These are phyloP conservation scores for Actinia tenebrosa DNA, from an alignment of 64 coral and sea anemone genomes.

Conservation along the genomic window DNA sequence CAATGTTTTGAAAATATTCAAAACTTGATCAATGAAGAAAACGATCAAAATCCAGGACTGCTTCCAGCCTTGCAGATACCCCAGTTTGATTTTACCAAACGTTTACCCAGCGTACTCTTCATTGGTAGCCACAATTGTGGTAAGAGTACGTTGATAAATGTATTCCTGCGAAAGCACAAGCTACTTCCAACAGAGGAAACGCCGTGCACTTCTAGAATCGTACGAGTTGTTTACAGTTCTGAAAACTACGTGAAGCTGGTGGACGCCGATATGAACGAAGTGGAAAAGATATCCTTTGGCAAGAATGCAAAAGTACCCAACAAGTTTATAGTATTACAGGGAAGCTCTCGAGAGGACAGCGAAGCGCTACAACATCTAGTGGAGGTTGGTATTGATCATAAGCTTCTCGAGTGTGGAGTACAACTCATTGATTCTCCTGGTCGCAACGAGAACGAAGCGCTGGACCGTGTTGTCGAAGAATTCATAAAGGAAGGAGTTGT, in stretches of 20 bases:
- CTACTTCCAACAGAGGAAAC: conserved; percentile 26
- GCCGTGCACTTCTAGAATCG: conserved; percentile 49
- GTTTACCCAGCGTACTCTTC: background rate
- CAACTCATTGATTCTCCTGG: conserved; percentile 55
- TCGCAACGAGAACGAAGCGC: conserved; percentile 17
- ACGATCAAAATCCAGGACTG: conserved; percentile 3
- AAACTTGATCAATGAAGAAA: background rate
- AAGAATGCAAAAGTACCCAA: background rate
- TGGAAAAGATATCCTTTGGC: background rate
- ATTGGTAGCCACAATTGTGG: conserved; percentile 44
- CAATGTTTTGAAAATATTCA: conserved; percentile 28
- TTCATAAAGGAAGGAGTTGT: conserved; percentile 42
- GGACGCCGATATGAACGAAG: background rate
- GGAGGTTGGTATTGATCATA: conserved; percentile 34
- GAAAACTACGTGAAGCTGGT: background rate
- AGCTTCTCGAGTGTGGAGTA: conserved; percentile 34
- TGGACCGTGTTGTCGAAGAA: conserved; percentile 36
- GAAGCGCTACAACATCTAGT: conserved; percentile 12
- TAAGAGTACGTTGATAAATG: conserved; percentile 29
- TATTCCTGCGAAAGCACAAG: background rate
- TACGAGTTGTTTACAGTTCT: conserved; percentile 23
- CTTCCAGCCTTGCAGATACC: background rate
- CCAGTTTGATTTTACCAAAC: background rate
- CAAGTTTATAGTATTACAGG: background rate
- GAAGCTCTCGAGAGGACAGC: background rate